These are phyloP conservation scores for Pampusana beccarii DNA, from an alignment of 2,113 vertebrate species.

Conservation along the genomic window DNA sequence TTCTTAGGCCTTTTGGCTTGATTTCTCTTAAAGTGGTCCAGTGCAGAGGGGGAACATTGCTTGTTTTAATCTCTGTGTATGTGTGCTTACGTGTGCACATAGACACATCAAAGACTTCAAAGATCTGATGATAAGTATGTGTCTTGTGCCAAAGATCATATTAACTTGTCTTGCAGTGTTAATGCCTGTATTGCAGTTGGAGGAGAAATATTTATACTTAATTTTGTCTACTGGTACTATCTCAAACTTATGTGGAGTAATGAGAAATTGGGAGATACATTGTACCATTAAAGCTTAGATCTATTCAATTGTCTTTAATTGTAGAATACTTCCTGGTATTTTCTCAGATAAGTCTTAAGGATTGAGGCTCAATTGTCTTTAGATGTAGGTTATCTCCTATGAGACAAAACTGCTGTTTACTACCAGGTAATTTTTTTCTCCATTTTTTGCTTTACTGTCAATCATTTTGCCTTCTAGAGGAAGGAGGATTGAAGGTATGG, in stretches of 20 bases:
- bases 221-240: neutral
- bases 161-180: neutral
- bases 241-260: neutral
- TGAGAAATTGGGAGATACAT: neutral
- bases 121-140: neutral
- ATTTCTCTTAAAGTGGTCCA: too few relatives aligned
- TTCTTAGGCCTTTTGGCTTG: neutral
- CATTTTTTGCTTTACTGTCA: neutral
- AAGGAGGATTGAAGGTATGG: neutral
- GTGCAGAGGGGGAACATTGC: neutral
- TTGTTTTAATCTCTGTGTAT: neutral
- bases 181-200: neutral
- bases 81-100: neutral
- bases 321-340: accelerated
- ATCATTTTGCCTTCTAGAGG: neutral
- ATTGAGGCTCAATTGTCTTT: neutral
- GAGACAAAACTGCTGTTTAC: neutral
- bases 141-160: accelerated
- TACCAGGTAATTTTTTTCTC: neutral
- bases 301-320: neutral
- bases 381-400: neutral
- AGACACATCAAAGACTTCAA: neutral
- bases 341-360: neutral
- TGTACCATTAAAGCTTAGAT: neutral
- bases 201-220: neutral